Percentiles rank a stretch among this genome's conserved stretches.
Evolutionary conservation across 2,113 vertebrate species (phyloP).

Genomic region (Epinephelus moara): DNA sequence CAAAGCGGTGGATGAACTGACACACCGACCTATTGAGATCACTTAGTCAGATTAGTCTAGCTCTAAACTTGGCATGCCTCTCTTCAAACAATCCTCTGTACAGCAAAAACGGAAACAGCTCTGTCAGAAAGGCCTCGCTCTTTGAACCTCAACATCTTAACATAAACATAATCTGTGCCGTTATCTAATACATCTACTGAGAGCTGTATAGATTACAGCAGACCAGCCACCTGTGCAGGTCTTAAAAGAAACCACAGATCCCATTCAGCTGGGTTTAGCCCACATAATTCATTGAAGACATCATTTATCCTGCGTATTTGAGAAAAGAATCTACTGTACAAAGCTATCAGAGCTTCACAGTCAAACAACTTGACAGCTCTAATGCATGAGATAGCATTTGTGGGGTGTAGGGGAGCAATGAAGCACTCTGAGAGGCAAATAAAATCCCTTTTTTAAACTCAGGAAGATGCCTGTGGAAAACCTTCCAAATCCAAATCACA

Average conservation of each 20-base stretch:
- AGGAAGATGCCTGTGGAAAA: not conserved
- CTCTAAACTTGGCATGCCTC: slow-evolving; percentile 28
- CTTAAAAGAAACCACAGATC: slow-evolving; percentile 78
- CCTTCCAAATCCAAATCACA: not conserved
- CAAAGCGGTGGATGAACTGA: not conserved
- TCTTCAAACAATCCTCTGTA: slow-evolving; percentile 53
- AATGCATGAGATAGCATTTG: slow-evolving; percentile 28
- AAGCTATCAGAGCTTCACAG: slow-evolving; percentile 47
- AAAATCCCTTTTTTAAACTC: too few species aligned
- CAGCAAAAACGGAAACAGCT: slow-evolving; percentile 56
- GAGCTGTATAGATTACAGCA: slow-evolving; percentile 51
- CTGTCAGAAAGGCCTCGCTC: slow-evolving; percentile 33
- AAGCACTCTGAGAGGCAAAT: too few species aligned
- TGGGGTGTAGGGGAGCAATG: not conserved
- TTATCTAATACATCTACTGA: slow-evolving; percentile 73
- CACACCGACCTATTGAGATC: not conserved
- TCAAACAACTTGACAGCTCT: slow-evolving; percentile 39
- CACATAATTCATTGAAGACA: slow-evolving; percentile 65
- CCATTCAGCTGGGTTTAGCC: slow-evolving; percentile 65
- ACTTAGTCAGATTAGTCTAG: slow-evolving; percentile 20
- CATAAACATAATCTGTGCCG: slow-evolving; percentile 70
- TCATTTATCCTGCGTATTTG: slow-evolving; percentile 52
- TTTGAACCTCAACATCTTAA: slow-evolving; percentile 67
- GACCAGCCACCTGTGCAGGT: slow-evolving; percentile 72
- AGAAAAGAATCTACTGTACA: slow-evolving; percentile 31